A percentile compares a stretch with the other conserved stretches of the same genome.
Conservation (phyloP, 2,888 invertebrate genomes). For the Leptodirus hochenwartii region DNA sequence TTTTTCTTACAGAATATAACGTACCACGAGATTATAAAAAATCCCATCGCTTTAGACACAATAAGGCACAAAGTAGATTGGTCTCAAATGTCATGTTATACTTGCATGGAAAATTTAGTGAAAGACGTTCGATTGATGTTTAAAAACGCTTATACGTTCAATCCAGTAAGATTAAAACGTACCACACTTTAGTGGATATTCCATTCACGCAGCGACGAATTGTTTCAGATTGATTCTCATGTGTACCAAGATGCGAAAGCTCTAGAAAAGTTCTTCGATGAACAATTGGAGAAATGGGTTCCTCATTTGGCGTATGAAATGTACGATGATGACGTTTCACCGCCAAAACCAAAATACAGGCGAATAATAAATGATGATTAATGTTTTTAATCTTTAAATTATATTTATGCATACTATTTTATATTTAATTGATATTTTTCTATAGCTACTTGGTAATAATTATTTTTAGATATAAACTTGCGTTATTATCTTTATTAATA, state of each 20-base stretch:
- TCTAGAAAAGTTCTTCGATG: constrained; percentile 72
- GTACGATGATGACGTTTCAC: constrained; percentile 31
- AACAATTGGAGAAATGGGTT: constrained; percentile 62
- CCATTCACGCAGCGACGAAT: constrained; percentile 5
- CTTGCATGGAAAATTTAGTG: constrained; percentile 55
- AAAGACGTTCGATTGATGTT: constrained; percentile 71
- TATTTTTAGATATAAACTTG: no score
- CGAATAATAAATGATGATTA: constrained; percentile 32
- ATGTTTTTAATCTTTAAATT: no score
- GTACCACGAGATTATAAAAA: constrained; percentile 50
- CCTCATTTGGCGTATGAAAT: constrained; percentile 50
- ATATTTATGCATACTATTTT: no score
- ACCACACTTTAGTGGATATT: neutral
- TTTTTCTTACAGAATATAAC: constrained; percentile 35
- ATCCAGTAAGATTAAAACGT: constrained; percentile 42
- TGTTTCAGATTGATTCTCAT: constrained; percentile 48
- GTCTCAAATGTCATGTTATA: constrained; percentile 51
- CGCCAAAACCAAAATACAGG: constrained; percentile 32
- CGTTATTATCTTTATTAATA: no score
- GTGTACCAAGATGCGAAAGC: constrained; percentile 63
- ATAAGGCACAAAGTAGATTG: constrained; percentile 68
- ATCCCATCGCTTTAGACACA: constrained; percentile 72
- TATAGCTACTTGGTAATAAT: no score
- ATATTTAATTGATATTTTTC: no score
- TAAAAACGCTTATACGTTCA: constrained; percentile 70